Evolutionary conservation across 2,888 invertebrate species (phyloP), one percentile per base, ranked within the genome.

Genomic region (Epicampocera succincta): DNA sequence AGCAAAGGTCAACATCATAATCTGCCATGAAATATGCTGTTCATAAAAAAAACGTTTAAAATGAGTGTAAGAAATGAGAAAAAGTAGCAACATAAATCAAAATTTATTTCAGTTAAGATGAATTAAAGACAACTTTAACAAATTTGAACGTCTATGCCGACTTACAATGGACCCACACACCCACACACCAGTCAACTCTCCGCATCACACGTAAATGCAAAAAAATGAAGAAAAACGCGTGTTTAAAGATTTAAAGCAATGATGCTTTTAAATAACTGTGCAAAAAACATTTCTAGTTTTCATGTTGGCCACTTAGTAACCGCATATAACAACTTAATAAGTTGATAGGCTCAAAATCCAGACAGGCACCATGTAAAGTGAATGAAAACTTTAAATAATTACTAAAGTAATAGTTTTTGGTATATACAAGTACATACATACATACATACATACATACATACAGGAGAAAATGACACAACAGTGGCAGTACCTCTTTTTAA

Each of bases 11-110:
- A 82, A 74, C 72, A 48, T 58, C 66, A 68, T 66, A 75, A 71
- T 68, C 71, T 42, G 61, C 54, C 72, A 61, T 72, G 74, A 73
- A 71, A 46, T 66, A 56, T 74, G 58, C 54, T 69, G 69, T 56
- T 73, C 71, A 58, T 58, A 73, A 68, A 52, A n/a, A 84, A 85
- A 63, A 52, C 76, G 72, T 71, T 65, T 85, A 85, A 86, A 87
- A 85, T 86, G 84, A 87, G 86, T 85, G 77, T 85, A 83, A 46
- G 38, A 69, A 80, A 79, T 5, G 83, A 84, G 44, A 80, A 73
- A 52, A 69, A 78, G 76, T 84, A 85, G 76, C 69, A 71, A 86
- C 89, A 90, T 89, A 89, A 89, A 90, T 89, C 90, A 89, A 88
- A 90, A 87, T 86, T 85, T 40, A 86, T 86, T 87, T 87, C 73